Conservation (phyloP, 2,888 invertebrate species). For the Eilema caniola region DNA sequence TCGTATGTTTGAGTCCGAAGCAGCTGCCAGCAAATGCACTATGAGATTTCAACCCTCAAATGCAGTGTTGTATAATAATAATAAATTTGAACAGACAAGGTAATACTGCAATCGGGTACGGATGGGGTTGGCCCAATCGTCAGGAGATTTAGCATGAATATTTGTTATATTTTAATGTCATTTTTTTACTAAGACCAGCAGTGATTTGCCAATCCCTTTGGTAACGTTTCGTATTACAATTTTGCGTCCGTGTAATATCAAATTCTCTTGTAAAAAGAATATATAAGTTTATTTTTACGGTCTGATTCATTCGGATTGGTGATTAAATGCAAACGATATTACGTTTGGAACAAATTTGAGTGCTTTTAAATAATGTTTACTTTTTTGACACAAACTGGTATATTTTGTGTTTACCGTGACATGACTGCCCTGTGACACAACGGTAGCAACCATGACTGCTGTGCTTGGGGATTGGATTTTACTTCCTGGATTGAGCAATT, state of each 20-base stretch:
- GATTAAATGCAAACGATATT: conserved; percentile 28
- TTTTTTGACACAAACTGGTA: neutral
- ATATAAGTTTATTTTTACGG: conserved; percentile 30
- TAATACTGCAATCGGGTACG: conserved; percentile 67
- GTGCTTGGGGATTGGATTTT: neutral
- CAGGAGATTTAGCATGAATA: conserved; percentile 61
- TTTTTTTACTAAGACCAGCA: conserved; percentile 31
- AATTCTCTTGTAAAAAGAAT: conserved; percentile 26
- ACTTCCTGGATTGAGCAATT: too few relatives aligned
- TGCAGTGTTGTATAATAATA: conserved; percentile 83
- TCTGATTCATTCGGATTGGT: conserved; percentile 34
- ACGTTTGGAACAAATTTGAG: conserved; percentile 18
- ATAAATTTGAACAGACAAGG: conserved; percentile 83
- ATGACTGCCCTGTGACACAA: neutral
- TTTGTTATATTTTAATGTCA: conserved; percentile 54
- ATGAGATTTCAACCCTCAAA: conserved; percentile 74
- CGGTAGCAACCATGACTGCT: neutral
- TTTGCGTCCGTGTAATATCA: conserved; percentile 29
- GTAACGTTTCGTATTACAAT: conserved; percentile 29
- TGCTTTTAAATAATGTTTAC: conserved; percentile 15
- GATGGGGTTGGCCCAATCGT: conserved; percentile 76
- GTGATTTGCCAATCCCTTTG: conserved; percentile 41
- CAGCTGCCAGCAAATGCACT: conserved; percentile 81
- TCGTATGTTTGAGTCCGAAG: conserved; percentile 58
- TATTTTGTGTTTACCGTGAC: conserved; percentile 5